Conservation (phyloP, 2,888 invertebrate genomes). For the Cheilosia variabilis region DNA sequence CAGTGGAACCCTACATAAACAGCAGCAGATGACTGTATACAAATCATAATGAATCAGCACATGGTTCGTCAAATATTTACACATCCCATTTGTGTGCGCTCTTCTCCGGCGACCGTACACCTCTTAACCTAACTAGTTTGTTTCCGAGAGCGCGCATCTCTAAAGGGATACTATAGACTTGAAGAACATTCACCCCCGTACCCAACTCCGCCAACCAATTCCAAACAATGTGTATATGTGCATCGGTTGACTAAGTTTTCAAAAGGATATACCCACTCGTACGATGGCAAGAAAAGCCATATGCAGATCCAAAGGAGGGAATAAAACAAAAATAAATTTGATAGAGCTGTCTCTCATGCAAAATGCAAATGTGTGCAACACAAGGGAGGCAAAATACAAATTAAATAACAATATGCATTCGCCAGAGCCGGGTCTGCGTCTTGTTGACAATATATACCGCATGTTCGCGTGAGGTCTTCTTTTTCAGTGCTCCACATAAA, state of each 20-base stretch:
- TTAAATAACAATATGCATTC: slow-evolving; percentile 64
- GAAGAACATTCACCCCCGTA: slow-evolving; percentile 18
- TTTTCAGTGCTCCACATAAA: slow-evolving; percentile 7
- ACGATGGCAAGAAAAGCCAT: slow-evolving; percentile 20
- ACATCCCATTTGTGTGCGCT: not conserved
- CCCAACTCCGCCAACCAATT: no score
- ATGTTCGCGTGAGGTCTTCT: not conserved
- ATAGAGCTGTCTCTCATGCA: slow-evolving; percentile 56
- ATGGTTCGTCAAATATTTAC: slow-evolving; percentile 7
- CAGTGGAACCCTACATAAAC: no score
- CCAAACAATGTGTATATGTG: slow-evolving; percentile 8
- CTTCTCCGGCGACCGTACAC: not conserved
- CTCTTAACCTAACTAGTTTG: slow-evolving; percentile 28
- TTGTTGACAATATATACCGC: slow-evolving; percentile 41
- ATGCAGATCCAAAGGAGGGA: slow-evolving; percentile 37
- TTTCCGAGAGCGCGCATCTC: slow-evolving; percentile 6
- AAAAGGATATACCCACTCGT: slow-evolving; percentile 5
- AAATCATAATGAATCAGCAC: slow-evolving; percentile 5
- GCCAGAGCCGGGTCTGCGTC: slow-evolving; percentile 9
- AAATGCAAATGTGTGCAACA: slow-evolving; percentile 59
- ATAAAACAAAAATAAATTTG: slow-evolving; percentile 60
- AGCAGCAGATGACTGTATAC: not conserved
- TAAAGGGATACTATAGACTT: slow-evolving; percentile 5
- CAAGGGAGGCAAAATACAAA: slow-evolving; percentile 48
- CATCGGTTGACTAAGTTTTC: slow-evolving; percentile 36